Percentiles rank a stretch among this genome's conserved stretches.
phyloP scores from a whole-genome alignment of 2,888 invertebrate species.

The Lamproptera curius region DNA sequence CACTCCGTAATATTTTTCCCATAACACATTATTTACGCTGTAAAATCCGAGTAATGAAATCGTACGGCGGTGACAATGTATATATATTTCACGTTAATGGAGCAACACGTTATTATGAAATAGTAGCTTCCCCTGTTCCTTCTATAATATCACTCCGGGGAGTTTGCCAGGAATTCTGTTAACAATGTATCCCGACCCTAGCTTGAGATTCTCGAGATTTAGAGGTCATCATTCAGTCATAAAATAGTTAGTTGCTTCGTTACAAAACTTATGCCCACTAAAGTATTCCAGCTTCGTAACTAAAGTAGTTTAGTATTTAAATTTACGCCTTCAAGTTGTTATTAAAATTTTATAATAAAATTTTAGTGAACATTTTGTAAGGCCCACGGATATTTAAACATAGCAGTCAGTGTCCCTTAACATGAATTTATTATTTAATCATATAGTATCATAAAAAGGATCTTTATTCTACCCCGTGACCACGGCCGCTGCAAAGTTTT shows the following conservation, averaged over 20 bases:
- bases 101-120: conserved; percentile 20
- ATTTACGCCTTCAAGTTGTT: not conserved
- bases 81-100: conserved; percentile 19
- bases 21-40: not conserved
- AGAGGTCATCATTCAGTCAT: conserved; percentile 11
- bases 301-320: not conserved
- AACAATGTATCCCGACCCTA: conserved; percentile 14
- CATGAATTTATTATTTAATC: no score
- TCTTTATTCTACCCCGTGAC: no score
- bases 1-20: not conserved
- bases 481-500: no score
- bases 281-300: not conserved
- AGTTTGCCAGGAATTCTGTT: conserved; percentile 17
- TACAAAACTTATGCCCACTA: conserved; percentile 1
- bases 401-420: no score
- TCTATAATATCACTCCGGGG: conserved; percentile 18
- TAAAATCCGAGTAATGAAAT: conserved; percentile 13
- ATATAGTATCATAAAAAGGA: no score
- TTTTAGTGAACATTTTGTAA: no score
- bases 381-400: no score
- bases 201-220: conserved; percentile 9
- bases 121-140: conserved; percentile 13
- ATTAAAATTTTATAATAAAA: no score
- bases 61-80: conserved; percentile 14
- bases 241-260: conserved; percentile 5